Evolutionary conservation across 1,140 invertebrate genomes (phyloP), one percentile per base, ranked within the genome.

Genomic region (Euborellia annulipes): DNA sequence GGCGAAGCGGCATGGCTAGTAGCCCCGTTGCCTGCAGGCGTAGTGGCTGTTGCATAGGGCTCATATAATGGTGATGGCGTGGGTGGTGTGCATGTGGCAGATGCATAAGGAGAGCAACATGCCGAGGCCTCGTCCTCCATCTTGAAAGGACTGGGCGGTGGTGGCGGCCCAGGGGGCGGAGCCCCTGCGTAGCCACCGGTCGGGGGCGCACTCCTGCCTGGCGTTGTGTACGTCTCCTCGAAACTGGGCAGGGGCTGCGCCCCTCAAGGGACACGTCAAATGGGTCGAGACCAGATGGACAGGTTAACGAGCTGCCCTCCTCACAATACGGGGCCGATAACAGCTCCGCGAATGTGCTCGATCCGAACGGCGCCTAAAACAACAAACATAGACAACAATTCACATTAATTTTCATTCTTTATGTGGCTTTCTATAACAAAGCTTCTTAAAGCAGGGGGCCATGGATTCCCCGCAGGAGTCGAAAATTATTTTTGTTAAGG

Each of bases 211-310:
- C n/a, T n/a, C 23, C 23, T 27, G 4, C 23, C 23, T 6, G 23
- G 72, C 30, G 80, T 71, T 23, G 80, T 83, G 60, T 86, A 86
- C 20, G 82, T 87, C 63, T 87, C 85, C 67, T 85, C 80, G 64
- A 86, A 88, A 65, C 82, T 85, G 40, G 83, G 83, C 47, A 87
- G 23, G 82, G 76, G 36, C 78, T 76, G 46, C 69, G 71, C 23
- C 23, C 23, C n/a, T 27, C 23, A 4, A 27, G 11, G 11, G 23
- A 27, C 11, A 27, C 23, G 23, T 27, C 23, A 27, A 27, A 27
- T 27, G 23, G 67, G 52, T 70, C 67, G 38, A 70, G 52, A 17
- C 23, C 23, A 6, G 23, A 27, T 4, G 23, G 23, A 11, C 23
- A 27, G 23, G 4, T 11, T 11, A 27, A 51, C 41, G 61, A 64